Evolutionary conservation across 2,113 vertebrate genomes (phyloP), one percentile per base, ranked within the genome.

Genomic region (Hiodon alosoides): DNA sequence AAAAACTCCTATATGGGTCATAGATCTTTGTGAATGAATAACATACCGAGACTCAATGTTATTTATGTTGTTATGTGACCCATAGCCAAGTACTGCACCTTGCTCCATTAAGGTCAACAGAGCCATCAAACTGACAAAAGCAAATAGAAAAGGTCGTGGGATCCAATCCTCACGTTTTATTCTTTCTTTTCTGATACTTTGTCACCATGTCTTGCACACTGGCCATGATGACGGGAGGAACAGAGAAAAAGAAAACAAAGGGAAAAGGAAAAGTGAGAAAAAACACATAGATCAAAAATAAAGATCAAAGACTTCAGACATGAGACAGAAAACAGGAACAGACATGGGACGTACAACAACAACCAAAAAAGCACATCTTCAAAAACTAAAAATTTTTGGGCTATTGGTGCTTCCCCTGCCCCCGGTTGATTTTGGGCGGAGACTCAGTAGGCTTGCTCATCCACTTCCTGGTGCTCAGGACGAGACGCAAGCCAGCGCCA

Each of bases 141-240:
- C 52, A 66, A 50, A 83, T 67, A 76, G 55, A 82, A 81, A 79
- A 80, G 73, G 78, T 79, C 57, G 74, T 76, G 47, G 51, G 77
- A 81, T 83, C 79, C 31, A 67, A 64, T 93, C 88, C 97, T 99
- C 94, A 98, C 97, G 88, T 95, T 97, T 98, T 99, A 93, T 91
- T 98, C 91, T 94, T 98, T 93, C 93, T 91, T 93, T 95, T 98
- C 91, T 99, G 95, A 93, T 96, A 98, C 86, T 98, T 99, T 93
- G 95, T 93, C 94, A 98, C 96, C 95, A 94, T 95, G 89, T 98
- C 95, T 93, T 99, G 96, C 84, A 98, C 90, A 93, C 96, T 98
- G 92, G 83, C 89, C 87, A 79, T 79, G 86, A 79, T 74, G 77
- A 70, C 79, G 83, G 78, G 79, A 81, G 77, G 82, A 53, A 68